A percentile compares a stretch with the other conserved stretches of the same genome.
These are phyloP conservation scores for Agrochola circellaris DNA, from an alignment of 2,888 invertebrate genomes.

Conservation along the genomic window DNA sequence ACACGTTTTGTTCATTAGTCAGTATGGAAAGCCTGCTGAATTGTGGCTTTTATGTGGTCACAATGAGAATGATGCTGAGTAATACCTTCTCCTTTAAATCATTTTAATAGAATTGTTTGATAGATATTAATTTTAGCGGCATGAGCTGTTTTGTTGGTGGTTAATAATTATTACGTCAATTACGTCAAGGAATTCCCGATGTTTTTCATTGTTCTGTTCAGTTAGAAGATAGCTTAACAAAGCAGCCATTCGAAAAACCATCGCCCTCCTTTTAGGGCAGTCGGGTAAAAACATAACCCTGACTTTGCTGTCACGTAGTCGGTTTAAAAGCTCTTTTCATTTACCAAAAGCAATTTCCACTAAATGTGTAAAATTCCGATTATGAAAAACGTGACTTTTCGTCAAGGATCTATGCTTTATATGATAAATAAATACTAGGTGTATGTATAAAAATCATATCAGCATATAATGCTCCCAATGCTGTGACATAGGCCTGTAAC, in stretches of 20 bases:
- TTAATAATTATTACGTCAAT: not conserved
- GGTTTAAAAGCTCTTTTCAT: too few relatives aligned
- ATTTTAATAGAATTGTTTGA: constrained; percentile 20
- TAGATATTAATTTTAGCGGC: not conserved
- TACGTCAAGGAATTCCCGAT: not conserved
- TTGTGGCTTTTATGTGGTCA: constrained; percentile 58
- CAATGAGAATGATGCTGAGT: constrained; percentile 54
- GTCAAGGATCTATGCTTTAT: not conserved
- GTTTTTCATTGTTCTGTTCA: constrained; percentile 1
- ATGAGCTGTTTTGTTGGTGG: not conserved
- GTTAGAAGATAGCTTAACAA: not conserved
- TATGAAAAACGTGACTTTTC: not conserved
- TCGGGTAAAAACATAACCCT: not conserved
- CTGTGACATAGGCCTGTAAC: too few relatives aligned
- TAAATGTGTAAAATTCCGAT: not conserved
- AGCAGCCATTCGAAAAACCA: not conserved
- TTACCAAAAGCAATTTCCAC: not conserved
- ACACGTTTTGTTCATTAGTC: constrained; percentile 67
- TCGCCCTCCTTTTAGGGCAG: not conserved
- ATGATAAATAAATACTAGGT: not conserved
- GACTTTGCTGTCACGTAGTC: not conserved
- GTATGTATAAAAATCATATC: too few relatives aligned
- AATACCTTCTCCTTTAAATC: constrained; percentile 37
- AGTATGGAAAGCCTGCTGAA: constrained; percentile 44
- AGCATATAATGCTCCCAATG: too few relatives aligned